Conservation (phyloP, 1,140 invertebrate genomes). For the Cydia fagiglandana region DNA sequence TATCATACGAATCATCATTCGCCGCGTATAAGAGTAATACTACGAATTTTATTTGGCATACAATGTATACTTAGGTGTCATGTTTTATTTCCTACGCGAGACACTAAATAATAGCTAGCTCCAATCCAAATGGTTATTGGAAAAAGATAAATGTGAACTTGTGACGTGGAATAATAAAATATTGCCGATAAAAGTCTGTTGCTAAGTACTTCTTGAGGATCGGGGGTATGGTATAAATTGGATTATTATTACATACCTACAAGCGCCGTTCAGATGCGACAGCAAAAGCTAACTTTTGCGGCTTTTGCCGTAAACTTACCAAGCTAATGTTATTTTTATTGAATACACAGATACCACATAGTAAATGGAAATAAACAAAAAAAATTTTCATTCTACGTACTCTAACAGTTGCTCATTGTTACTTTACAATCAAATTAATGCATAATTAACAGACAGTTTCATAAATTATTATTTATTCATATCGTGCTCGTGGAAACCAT, state of each 20-base stretch:
- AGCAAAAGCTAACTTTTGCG: not conserved
- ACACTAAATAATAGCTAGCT: conserved; percentile 37
- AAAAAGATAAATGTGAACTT: conserved; percentile 35
- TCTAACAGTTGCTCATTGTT: too few species aligned
- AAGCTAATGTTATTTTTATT: too few species aligned
- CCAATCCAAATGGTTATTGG: conserved; percentile 36
- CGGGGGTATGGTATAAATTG: not conserved
- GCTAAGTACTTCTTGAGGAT: conserved; percentile 20
- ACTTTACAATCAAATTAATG: too few species aligned
- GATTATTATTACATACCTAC: not conserved
- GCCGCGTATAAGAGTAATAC: too few species aligned
- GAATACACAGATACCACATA: too few species aligned
- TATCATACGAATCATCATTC: too few species aligned
- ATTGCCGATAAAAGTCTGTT: conserved; percentile 23
- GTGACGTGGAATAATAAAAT: conserved; percentile 27
- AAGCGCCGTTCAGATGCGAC: not conserved
- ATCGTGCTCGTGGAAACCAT: too few species aligned
- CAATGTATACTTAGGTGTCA: conserved; percentile 11
- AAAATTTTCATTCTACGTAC: too few species aligned
- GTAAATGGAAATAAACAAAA: too few species aligned
- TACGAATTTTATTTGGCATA: conserved; percentile 22
- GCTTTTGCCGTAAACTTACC: too few species aligned
- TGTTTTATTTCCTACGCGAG: conserved; percentile 16
- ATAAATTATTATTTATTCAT: too few species aligned
- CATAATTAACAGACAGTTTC: too few species aligned